These are phyloP conservation scores for Cromileptes altivelis DNA, from an alignment of 2,113 vertebrate species.

Conservation along the genomic window DNA sequence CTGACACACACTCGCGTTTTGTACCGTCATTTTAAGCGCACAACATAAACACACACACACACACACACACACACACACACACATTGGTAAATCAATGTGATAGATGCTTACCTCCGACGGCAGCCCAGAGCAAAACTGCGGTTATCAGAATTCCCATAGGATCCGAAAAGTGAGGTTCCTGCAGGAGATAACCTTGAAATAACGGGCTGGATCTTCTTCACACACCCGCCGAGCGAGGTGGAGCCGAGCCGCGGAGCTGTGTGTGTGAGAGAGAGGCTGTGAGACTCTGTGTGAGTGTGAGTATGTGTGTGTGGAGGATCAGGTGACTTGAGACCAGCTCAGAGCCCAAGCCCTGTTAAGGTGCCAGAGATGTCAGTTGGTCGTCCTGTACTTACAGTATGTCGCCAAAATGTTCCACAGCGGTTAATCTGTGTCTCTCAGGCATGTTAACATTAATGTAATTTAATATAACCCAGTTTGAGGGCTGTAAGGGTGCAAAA, in stretches of 20 bases:
- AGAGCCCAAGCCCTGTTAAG: conserved; percentile 34
- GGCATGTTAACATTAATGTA: background rate
- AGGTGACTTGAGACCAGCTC: conserved; percentile 62
- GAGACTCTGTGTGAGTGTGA: conserved; percentile 16
- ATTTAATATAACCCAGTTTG: too few relatives aligned
- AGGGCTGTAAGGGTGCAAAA: background rate
- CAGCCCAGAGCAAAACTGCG: conserved; percentile 68
- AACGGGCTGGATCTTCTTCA: conserved; percentile 45
- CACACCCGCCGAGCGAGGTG: conserved; percentile 60
- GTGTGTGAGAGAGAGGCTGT: conserved; percentile 35
- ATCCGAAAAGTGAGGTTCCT: conserved; percentile 45
- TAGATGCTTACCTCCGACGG: conserved; percentile 73
- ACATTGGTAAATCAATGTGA: background rate
- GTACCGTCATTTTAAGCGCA: background rate
- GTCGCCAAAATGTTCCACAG: background rate
- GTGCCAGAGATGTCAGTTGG: conserved; percentile 29
- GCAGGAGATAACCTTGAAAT: conserved; percentile 77
- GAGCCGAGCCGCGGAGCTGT: conserved; percentile 41
- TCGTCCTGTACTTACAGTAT: background rate
- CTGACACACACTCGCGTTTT: background rate
- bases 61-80: background rate
- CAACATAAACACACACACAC: background rate
- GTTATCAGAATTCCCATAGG: conserved; percentile 73
- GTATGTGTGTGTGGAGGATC: conserved; percentile 43
- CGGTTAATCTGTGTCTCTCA: background rate